Percentiles rank a stretch among this genome's conserved stretches.
Conservation (phyloP, 2,888 invertebrate genomes). For the Empis stercorea region DNA sequence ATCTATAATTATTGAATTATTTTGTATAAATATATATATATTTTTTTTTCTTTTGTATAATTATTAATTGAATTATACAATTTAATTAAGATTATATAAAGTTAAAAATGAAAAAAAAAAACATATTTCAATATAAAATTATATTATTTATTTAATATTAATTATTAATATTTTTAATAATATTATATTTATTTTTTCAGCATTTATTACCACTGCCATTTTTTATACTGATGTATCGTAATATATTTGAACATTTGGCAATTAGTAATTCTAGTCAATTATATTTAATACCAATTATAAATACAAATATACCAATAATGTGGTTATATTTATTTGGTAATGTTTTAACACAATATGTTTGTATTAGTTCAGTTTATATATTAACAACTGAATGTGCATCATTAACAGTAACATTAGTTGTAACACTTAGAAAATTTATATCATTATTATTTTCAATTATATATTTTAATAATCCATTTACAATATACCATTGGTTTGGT, state of each 20-base stretch:
- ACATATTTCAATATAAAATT: no score
- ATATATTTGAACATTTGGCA: constrained; percentile 60
- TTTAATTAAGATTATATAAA: no score
- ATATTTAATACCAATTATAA: constrained; percentile 41
- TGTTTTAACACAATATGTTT: constrained; percentile 77
- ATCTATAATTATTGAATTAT: no score
- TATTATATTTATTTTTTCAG: constrained; percentile 35
- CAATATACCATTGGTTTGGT: constrained; percentile 77
- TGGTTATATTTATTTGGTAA: constrained; percentile 65
- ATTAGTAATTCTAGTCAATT: constrained; percentile 53
- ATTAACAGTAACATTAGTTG: constrained; percentile 82
- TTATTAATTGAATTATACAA: no score
- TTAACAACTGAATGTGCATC: constrained; percentile 87
- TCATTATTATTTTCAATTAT: constrained; percentile 84
- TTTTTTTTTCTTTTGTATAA: no score
- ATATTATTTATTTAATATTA: no score
- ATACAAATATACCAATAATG: constrained; percentile 51
- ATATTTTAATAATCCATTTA: constrained; percentile 85
- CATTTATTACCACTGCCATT: constrained; percentile 80
- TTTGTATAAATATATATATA: no score
- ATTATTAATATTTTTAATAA: no score
- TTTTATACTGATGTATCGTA: constrained; percentile 62
- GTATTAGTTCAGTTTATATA: constrained; percentile 86
- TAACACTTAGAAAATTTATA: constrained; percentile 90
- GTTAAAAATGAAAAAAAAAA: no score